These are phyloP conservation scores for Lichenostomus cassidix DNA, from an alignment of 2,113 vertebrate species.

Conservation along the genomic window DNA sequence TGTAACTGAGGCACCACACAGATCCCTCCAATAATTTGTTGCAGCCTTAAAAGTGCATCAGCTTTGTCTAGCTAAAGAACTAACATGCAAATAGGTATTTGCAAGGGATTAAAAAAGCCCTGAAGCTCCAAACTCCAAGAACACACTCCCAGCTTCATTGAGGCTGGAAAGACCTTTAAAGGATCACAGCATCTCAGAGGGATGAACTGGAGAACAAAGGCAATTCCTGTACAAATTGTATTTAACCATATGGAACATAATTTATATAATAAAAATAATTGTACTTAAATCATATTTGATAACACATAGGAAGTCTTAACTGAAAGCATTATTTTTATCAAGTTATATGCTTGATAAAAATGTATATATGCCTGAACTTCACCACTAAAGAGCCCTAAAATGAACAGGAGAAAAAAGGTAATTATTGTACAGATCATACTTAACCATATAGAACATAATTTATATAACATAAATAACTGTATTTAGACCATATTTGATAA, in stretches of 20 bases:
- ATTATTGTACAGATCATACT: not conserved
- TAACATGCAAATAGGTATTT: not conserved
- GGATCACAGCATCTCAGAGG: not conserved
- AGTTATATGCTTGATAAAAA: not conserved
- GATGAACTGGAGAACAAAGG: not conserved
- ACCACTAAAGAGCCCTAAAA: too few species aligned
- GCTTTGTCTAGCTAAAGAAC: not conserved
- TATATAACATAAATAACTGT: accelerated
- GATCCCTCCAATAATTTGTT: not conserved
- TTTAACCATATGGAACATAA: not conserved
- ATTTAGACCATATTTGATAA: too few species aligned
- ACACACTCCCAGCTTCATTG: not conserved
- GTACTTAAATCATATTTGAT: too few species aligned
- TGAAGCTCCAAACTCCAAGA: not conserved
- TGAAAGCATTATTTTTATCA: not conserved
- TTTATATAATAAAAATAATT: accelerated
- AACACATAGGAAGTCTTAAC: not conserved
- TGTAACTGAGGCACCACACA: not conserved
- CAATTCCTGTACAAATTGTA: not conserved
- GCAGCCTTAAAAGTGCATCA: not conserved
- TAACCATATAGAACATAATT: not conserved
- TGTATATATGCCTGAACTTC: too few species aligned
- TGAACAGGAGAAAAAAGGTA: not conserved
- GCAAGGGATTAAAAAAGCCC: not conserved
- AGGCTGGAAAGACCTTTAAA: not conserved